Evolutionary conservation across 2,888 invertebrate genomes (phyloP).

Genomic region (Lasioglossum morio): DNA sequence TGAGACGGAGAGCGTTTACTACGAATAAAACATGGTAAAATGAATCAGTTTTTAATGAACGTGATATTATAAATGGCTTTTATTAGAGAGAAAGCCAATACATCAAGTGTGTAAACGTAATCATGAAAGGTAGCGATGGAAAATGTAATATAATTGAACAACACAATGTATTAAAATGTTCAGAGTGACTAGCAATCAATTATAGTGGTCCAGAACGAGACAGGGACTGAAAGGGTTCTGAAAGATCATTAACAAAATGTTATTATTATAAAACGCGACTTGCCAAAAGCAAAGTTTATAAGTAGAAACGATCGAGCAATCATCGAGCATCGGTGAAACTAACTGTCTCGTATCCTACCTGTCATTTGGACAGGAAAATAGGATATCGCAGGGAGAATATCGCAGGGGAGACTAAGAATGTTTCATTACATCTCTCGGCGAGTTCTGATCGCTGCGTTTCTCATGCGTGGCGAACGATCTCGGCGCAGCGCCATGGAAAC

Average conservation of each 20-base stretch:
- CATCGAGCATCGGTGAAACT: background rate
- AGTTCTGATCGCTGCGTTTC: constrained; percentile 73
- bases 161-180: too few relatives aligned
- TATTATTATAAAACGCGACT: too few relatives aligned
- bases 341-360: background rate
- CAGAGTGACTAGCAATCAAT: too few relatives aligned
- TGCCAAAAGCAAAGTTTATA: background rate
- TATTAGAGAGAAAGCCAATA: background rate
- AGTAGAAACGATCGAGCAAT: background rate
- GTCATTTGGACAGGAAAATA: background rate
- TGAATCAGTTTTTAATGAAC: too few relatives aligned
- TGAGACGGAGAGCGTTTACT: too few relatives aligned
- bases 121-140: background rate
- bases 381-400: too few relatives aligned
- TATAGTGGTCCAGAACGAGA: too few relatives aligned
- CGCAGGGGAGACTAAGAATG: constrained; percentile 73
- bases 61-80: too few relatives aligned
- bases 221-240: too few relatives aligned
- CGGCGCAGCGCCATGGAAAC: constrained; percentile 81
- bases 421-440: constrained; percentile 81
- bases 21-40: too few relatives aligned
- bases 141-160: background rate
- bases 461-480: constrained; percentile 45
- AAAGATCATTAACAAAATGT: too few relatives aligned
- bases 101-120: background rate